Evolutionary conservation across 2,113 vertebrate genomes (phyloP).

Genomic region (Accipiter virgatus): DNA sequence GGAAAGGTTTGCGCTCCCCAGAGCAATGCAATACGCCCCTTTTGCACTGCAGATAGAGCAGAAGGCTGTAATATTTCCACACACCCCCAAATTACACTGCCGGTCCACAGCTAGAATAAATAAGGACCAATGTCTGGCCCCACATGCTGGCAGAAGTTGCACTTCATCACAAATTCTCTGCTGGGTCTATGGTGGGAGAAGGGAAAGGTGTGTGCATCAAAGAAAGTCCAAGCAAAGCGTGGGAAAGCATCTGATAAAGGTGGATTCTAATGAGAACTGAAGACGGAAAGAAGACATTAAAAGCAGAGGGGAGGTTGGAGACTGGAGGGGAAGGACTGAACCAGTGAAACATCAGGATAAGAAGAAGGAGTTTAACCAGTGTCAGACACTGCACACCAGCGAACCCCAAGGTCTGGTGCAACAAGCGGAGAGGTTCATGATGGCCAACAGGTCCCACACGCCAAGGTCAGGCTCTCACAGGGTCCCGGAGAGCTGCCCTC

Average conservation of each 20-base stretch:
- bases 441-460: background rate
- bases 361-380: background rate
- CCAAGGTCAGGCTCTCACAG: background rate
- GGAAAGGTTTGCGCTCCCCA: background rate
- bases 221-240: background rate
- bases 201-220: background rate
- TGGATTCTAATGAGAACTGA: background rate
- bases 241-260: background rate
- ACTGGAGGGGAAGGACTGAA: background rate
- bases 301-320: background rate
- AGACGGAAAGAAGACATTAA: background rate
- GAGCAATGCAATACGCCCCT: background rate
- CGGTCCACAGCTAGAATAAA: background rate
- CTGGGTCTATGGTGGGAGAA: background rate
- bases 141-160: background rate
- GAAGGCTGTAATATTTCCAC: background rate
- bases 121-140: background rate
- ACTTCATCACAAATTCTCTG: background rate
- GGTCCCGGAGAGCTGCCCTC: background rate
- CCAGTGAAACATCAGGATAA: background rate
- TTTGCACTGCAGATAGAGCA: background rate
- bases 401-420: background rate
- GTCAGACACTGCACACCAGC: background rate
- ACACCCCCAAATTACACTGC: background rate
- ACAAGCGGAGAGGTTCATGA: background rate